Evolutionary conservation across 2,888 invertebrate species (phyloP), one percentile per base, ranked within the genome.

Genomic region (Perizoma affinitatum): DNA sequence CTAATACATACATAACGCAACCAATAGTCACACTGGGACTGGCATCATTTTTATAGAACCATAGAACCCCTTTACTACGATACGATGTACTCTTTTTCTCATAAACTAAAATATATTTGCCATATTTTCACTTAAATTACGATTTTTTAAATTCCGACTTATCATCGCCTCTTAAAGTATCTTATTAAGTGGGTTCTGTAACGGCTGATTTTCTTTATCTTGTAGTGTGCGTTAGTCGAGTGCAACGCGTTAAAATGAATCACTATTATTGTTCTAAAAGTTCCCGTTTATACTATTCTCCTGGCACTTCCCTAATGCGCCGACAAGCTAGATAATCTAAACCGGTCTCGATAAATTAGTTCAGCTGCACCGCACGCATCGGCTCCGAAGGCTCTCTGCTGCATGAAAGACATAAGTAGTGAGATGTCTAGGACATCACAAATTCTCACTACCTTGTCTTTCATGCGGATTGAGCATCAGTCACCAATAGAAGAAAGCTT

Each of bases 341-440:
- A 52, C 36, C 11, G 10, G 47, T 41, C 7, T 35, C 48, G 9
- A 38, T 11, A 41, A 36, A 48, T 38, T 54, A 55, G 52, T 56
- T 44, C 43, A 44, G 58, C 51, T 44, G 53, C 50, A 34, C 63
- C 57, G 54, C 61, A 35, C 58, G 54, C 61, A 35, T 47, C 65
- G 42, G 54, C 45, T 56, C 49, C 53, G 54, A 55, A 41, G 35
- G 48, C 90, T 87, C 88, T 88, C 90, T 93, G 88, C 95, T 93
- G 86, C 93, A 89, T 97, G 98, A 98, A 98, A 98, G 98, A 98
- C 98, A 96, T 96, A 97, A 96, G 98, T 98, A 97, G 97, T 96
- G 98, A 98, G 98, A 98, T 98, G 98, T 92, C 86, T 78, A 93
- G 93, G 88, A 88, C 92, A 86, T 85, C 86, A 85, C 80, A 83